phyloP scores from a whole-genome alignment of 2,797 vertebrate species.

The Chlorospingus semifuscus region DNA sequence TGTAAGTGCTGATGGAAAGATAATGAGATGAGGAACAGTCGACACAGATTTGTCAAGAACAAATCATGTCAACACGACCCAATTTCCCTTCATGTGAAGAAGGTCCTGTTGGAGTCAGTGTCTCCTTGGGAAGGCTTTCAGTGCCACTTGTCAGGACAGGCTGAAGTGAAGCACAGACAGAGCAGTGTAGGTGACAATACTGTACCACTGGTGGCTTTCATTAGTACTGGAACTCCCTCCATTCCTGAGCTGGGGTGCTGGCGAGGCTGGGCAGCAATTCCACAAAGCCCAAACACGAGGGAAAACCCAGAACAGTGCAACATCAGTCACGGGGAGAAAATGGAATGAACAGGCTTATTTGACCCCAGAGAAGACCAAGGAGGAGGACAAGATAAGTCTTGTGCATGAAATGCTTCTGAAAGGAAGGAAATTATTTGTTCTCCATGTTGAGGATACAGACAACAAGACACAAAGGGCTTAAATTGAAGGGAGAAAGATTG shows the following conservation, averaged over 20 bases:
- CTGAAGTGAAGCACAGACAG: neutral
- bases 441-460: neutral
- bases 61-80: constrained; percentile 44
- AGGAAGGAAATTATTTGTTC: neutral
- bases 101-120: neutral
- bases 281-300: neutral
- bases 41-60: constrained; percentile 54
- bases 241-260: neutral
- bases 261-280: neutral
- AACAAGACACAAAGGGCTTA: neutral
- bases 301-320: neutral
- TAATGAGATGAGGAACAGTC: constrained; percentile 54
- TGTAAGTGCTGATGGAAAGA: constrained; percentile 33
- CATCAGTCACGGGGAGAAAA: neutral
- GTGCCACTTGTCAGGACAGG: neutral
- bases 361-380: neutral
- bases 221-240: neutral
- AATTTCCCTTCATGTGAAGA: constrained; percentile 28
- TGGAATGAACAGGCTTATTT: neutral
- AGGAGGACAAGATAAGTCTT: neutral
- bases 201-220: neutral
- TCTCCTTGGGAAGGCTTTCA: neutral
- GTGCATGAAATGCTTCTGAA: neutral
- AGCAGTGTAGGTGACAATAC: neutral
- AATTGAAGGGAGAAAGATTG: neutral